Base-by-base conservation (phyloP, 2,113 vertebrate genomes). In the Pseudolaguvia tuberculata region DNA sequence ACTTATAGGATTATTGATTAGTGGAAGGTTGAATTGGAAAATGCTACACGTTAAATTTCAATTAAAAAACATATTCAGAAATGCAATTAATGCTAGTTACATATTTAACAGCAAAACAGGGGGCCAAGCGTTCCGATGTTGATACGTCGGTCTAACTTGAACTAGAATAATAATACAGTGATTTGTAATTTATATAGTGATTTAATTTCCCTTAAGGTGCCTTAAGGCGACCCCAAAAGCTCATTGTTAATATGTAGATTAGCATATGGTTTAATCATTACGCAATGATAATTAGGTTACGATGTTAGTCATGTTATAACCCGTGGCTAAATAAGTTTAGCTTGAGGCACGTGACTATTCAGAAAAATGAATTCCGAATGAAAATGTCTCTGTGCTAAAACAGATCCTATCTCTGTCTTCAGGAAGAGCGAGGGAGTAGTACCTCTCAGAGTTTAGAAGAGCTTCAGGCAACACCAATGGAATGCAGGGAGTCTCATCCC, bases 401-500 rank as follows among this genome's bases (percentile, higher is more conserved):
- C 17, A 21, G 20, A 42, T 42, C 1, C 21, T 57, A 79, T n/a
- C 12, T 53, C 47, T 47, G 2, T 77, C 72, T 66, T 2, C 70
- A 86, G 80, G 78, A 76, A 27, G 72, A 90, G 83, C 81, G 83
- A 70, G 84, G 81, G 71, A 88, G 89, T 84, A 84, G 84, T 67
- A 85, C 82, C 50, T 90, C 88, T 68, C 83, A 31, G 35, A 91
- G 88, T 63, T 88, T 85, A 13, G 86, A 87, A 14, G 88, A 91
- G 72, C n/a, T 82, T 51, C 76, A 63, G n/a, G 42, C 74, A 72
- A 63, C 53, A 11, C 80, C 67, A 27, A 77, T 58, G 21, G 70
- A 27, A 45, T 81, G 81, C 79, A 79, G 59, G 2, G 80, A 75
- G 14, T 48, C 82, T 2, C 63, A n/a, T 23, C 56, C 45, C 48